Evolutionary conservation across 2,797 vertebrate species (phyloP).

Genomic region (Anableps anableps): DNA sequence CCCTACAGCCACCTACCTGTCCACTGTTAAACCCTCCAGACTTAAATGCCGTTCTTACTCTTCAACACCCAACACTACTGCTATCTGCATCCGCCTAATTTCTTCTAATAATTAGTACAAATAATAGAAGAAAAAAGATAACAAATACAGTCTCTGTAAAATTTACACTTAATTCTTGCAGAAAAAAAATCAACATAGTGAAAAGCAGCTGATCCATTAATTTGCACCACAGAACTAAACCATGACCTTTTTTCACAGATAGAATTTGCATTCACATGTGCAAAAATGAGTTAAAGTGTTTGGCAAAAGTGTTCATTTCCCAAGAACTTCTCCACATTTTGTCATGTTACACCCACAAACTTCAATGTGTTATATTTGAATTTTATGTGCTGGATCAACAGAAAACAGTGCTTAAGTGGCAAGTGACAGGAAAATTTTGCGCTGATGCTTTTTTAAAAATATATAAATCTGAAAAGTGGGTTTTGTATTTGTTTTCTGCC

Average conservation of each 20-base stretch:
- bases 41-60: constrained; percentile 6
- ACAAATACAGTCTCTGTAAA: not conserved
- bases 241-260: not conserved
- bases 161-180: not conserved
- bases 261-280: not conserved
- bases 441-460: too few species aligned
- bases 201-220: not conserved
- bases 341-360: too few species aligned
- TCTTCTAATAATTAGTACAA: not conserved
- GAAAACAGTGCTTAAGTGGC: too few species aligned
- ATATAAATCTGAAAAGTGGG: too few species aligned
- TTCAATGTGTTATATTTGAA: too few species aligned
- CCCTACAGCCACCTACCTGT: constrained; percentile 49
- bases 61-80: not conserved
- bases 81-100: not conserved
- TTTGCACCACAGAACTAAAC: not conserved
- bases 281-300: too few species aligned
- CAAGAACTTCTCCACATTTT: too few species aligned
- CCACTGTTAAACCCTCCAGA: constrained; percentile 30
- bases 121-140: not conserved
- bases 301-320: too few species aligned
- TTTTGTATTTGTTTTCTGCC: too few species aligned
- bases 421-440: too few species aligned
- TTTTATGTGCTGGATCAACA: too few species aligned
- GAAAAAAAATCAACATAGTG: not conserved